A percentile compares a stretch with the other conserved stretches of the same genome.
Evolutionary conservation across 2,113 vertebrate genomes (phyloP).

Genomic region (Falco punctatus): DNA sequence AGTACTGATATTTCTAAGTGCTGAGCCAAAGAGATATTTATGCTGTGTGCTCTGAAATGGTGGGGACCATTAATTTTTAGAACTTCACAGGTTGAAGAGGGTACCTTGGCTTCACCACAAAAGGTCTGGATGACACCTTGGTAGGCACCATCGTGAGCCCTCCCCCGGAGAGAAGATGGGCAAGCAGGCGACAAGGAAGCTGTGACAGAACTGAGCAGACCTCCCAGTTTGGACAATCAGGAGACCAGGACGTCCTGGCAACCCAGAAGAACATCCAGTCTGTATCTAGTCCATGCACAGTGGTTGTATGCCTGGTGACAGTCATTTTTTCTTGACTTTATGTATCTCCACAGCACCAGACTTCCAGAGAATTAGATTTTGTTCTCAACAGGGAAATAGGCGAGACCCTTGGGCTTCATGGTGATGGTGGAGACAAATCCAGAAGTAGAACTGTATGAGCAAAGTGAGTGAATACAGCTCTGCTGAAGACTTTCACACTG

Average conservation of each 20-base stretch:
- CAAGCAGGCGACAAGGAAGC: not conserved
- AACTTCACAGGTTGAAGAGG: not conserved
- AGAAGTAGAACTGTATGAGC: not conserved
- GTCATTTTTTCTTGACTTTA: not conserved
- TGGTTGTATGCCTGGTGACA: not conserved
- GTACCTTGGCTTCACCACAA: not conserved
- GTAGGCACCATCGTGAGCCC: not conserved
- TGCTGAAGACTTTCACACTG: not conserved
- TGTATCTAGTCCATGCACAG: not conserved
- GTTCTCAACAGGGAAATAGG: not conserved
- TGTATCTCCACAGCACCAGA: not conserved
- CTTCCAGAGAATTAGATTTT: not conserved
- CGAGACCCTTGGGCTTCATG: not conserved
- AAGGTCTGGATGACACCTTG: not conserved
- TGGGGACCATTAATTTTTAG: not conserved
- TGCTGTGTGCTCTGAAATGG: not conserved
- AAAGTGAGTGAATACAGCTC: not conserved
- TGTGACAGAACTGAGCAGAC: not conserved
- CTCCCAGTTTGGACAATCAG: not conserved
- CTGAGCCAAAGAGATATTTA: not conserved
- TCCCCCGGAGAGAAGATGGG: not conserved
- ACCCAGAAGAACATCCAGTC: not conserved
- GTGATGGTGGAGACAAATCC: not conserved
- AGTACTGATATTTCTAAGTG: slow-evolving; percentile 8
- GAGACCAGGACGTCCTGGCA: not conserved